Evolutionary conservation across 2,113 vertebrate genomes (phyloP), one percentile per base, ranked within the genome.

Genomic region (Psittacara wagleri): DNA sequence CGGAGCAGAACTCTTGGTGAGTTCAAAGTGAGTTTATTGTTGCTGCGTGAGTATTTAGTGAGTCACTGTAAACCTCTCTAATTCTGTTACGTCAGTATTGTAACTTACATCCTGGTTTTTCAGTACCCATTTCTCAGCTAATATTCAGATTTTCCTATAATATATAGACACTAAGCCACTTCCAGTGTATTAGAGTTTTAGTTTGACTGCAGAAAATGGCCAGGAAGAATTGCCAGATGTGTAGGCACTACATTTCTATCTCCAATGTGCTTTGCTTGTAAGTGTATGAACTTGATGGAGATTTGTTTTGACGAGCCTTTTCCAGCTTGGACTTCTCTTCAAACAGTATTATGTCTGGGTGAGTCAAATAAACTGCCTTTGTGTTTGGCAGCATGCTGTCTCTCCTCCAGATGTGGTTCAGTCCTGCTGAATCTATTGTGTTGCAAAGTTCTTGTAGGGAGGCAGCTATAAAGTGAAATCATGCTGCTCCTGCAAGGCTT

Each of bases 51-150:
- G 44, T 93, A 68, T 84, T 95, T 79, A 77, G 70, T 94, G 83
- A 94, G 51, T 93, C 94, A 93, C 11, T 73, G 73, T 87, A 92
- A 94, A 86, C 62, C 57, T 62, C 83, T 93, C n/a, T 66, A 67
- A 90, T 85, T 66, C 66, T 86, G 29, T 92, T 95, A 82, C 6
- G 1, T 94, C 90, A 86, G 13, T 59, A n/a, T 61, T 73, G 57
- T 57, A 62, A 48, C 59, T 93, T 90, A 37, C 28, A 84, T 93
- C 77, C 77, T 92, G 90, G 77, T 86, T 83, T 94, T 91, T 62
- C 67, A 29, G 37, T 57, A 25, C 28, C 19, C 8, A 2, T 77
- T 91, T 28, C 41, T 85, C 54, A 90, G 82, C 54, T 91, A 69
- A 41, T 43, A 18, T 5, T 76, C 74, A 63, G 37, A 29, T 74